Conservation (phyloP, 2,113 vertebrate species). For the Lanius collurio region DNA sequence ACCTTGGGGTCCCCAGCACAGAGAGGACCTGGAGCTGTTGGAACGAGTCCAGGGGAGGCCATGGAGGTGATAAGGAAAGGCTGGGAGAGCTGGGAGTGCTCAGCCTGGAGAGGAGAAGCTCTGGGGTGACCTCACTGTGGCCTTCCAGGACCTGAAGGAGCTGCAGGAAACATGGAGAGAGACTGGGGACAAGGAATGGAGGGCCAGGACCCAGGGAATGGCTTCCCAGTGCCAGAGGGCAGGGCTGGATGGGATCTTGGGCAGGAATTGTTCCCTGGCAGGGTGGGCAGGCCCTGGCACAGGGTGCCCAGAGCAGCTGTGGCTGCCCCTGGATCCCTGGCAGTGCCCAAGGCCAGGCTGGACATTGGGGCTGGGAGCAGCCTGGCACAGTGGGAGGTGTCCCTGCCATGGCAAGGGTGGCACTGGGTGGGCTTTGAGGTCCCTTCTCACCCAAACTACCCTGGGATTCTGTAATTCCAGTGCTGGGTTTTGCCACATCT, state of each 20-base stretch:
- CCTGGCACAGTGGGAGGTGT: not conserved
- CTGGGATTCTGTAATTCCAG: not conserved
- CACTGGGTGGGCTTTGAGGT: accelerated
- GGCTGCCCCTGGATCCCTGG: not conserved
- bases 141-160: not conserved
- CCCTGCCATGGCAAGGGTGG: not conserved
- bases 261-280: not conserved
- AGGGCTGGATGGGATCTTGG: not conserved
- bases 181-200: not conserved
- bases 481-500: not conserved
- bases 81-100: not conserved
- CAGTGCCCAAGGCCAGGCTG: accelerated
- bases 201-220: accelerated
- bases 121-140: accelerated
- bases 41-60: not conserved
- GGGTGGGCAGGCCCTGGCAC: not conserved
- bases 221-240: not conserved
- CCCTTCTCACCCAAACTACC: not conserved
- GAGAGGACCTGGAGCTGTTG: not conserved
- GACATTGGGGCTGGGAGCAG: not conserved
- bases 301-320: not conserved
- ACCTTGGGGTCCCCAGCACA: too few species aligned
- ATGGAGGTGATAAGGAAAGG: not conserved
- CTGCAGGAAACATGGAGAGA: not conserved
- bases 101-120: not conserved